Conservation (phyloP, 2,113 vertebrate genomes). For the Solea solea region DNA sequence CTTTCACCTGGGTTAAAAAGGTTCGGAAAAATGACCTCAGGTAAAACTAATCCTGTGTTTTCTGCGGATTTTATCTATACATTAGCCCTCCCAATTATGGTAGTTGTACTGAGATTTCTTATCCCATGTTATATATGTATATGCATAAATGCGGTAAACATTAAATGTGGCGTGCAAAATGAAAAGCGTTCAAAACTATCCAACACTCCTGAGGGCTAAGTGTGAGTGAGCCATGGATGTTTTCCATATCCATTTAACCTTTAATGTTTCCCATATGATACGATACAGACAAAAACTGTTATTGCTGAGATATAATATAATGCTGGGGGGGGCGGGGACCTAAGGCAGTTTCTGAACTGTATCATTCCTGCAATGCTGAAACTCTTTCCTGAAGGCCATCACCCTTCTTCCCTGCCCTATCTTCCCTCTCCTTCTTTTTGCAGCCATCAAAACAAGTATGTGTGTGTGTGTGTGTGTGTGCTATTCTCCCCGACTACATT, state of each 20-base stretch:
- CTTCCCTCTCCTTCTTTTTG: conserved; percentile 18
- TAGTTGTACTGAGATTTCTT: too few relatives aligned
- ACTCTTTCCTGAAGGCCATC: conserved; percentile 33
- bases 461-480: conserved; percentile 3
- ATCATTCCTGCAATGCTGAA: conserved; percentile 16
- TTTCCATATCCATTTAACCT: neutral
- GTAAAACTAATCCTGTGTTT: too few relatives aligned
- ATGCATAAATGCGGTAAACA: too few relatives aligned
- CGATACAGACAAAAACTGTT: neutral
- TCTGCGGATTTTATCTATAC: too few relatives aligned
- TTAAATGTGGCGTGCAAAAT: too few relatives aligned
- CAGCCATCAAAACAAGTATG: conserved; percentile 32
- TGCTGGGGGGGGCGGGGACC: neutral
- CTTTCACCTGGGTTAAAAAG: too few relatives aligned
- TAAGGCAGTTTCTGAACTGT: conserved; percentile 19
- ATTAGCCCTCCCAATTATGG: too few relatives aligned
- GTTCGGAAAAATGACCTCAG: too few relatives aligned
- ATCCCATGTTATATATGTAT: too few relatives aligned
- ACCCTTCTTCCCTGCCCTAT: conserved; percentile 18
- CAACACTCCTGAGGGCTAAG: too few relatives aligned
- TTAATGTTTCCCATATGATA: neutral
- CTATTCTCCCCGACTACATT: conserved; percentile 33
- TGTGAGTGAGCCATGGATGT: too few relatives aligned
- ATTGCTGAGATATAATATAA: neutral
- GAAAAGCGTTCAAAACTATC: too few relatives aligned